These are phyloP conservation scores for Nycteola revayana DNA, from an alignment of 2,888 invertebrate species.

Conservation along the genomic window DNA sequence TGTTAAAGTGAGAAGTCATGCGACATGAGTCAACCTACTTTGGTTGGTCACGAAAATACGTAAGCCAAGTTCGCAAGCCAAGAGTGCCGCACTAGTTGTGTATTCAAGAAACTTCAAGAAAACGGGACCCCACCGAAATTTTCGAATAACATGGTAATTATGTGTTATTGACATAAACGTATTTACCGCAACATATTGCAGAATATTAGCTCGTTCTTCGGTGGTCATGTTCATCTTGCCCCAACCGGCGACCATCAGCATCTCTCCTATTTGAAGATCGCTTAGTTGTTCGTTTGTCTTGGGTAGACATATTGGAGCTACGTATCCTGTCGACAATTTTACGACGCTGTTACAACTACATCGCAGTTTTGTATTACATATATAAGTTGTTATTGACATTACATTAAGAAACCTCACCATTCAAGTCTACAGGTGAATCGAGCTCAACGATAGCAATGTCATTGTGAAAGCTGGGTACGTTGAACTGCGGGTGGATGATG, in stretches of 20 bases:
- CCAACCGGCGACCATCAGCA: conserved; percentile 80
- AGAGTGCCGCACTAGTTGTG: too few relatives aligned
- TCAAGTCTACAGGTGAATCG: conserved; percentile 59
- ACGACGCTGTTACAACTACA: too few relatives aligned
- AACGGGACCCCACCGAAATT: too few relatives aligned
- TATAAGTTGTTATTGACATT: too few relatives aligned
- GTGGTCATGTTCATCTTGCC: conserved; percentile 75
- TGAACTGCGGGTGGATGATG: conserved; percentile 77
- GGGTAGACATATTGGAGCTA: conserved; percentile 82
- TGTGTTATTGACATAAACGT: too few relatives aligned
- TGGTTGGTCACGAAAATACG: too few relatives aligned
- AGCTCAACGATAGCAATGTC: conserved; percentile 84
- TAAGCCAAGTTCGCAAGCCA: too few relatives aligned
- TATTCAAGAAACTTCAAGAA: too few relatives aligned
- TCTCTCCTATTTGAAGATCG: conserved; percentile 53
- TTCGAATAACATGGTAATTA: too few relatives aligned
- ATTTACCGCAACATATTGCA: conserved; percentile 73
- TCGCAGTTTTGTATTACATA: too few relatives aligned
- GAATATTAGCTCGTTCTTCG: conserved; percentile 53
- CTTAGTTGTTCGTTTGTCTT: conserved; percentile 50
- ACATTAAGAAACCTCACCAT: conserved; percentile 51
- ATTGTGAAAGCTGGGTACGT: conserved; percentile 68
- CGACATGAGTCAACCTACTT: too few relatives aligned
- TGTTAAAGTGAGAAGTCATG: too few relatives aligned
- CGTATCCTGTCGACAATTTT: conserved; percentile 63